Evolutionary conservation across 2,888 invertebrate genomes (phyloP).

Genomic region (Apotomis turbidana): DNA sequence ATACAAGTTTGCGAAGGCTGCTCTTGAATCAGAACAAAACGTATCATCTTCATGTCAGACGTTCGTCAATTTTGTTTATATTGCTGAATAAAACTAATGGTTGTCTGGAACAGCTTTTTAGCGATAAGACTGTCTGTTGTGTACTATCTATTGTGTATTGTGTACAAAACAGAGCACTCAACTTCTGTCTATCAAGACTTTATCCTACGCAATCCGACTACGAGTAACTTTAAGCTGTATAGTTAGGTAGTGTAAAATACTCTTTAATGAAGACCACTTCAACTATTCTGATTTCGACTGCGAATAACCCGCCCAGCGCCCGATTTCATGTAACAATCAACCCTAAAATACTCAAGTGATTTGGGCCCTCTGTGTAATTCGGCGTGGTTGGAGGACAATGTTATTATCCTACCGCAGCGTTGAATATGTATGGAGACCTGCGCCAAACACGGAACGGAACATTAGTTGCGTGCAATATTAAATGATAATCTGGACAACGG

Average conservation of each 20-base stretch:
- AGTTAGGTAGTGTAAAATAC: constrained; percentile 10
- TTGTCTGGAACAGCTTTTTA: no score
- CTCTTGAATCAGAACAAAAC: no score
- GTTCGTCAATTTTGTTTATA: no score
- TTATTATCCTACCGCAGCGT: constrained; percentile 39
- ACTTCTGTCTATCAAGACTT: no score
- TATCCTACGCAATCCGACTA: neutral
- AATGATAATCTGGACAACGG: constrained; percentile 39
- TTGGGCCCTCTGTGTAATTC: constrained; percentile 39
- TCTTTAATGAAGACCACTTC: constrained; percentile 8
- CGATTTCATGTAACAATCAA: constrained; percentile 40
- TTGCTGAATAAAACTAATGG: no score
- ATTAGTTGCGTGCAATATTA: constrained; percentile 40
- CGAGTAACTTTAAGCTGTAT: neutral
- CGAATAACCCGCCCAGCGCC: constrained; percentile 21
- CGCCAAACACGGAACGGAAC: constrained; percentile 36
- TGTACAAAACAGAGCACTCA: no score
- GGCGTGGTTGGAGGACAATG: constrained; percentile 39
- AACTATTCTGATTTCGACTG: constrained; percentile 27
- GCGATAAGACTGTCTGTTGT: no score
- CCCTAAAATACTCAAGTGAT: constrained; percentile 41
- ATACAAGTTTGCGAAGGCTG: no score
- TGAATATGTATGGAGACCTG: constrained; percentile 42
- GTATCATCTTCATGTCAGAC: no score
- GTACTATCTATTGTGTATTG: no score